Base-by-base conservation (phyloP, 1,140 invertebrate genomes). In the Pseudachorutes palmiensis region DNA sequence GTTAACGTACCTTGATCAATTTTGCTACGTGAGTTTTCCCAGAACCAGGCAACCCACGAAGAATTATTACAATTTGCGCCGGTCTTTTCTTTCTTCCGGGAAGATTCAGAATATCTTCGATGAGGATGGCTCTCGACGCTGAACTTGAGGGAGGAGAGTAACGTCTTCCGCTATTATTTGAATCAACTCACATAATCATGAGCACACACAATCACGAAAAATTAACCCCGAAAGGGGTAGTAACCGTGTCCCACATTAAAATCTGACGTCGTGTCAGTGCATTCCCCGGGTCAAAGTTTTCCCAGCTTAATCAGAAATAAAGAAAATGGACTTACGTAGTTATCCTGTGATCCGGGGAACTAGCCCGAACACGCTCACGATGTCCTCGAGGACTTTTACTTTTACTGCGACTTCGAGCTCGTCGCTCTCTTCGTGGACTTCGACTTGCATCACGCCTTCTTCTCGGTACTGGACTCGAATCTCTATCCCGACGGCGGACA, bases 11-110 rank as follows among this genome's bases (percentile, higher is more conserved):
- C 85, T 92, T 90, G 51, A 94, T 89, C 32, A 92, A 79, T 81
- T 91, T 92, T 2, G 90, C 89, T 72, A 92, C 82, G 79, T 87
- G 88, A 31, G 89, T 90, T 81, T 94, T 94, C 55, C 92, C 92
- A 78, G 90, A 90, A 1, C 93, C 92, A 22, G 92, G 92, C 60
- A 88, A 85, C 67, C 94, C 94, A 78, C 94, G 80, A 16, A 98
- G 78, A 73, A 98, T 91, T 62, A 97, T 88, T 28, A 89, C 89
- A 70, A 97, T 88, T 77, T 91, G 87, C 28, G 83, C 80, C 57
- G 92, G 91, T 75, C 92, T 81, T 70, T 83, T 86, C 71, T 83
- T 83, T 70, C 88, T 82, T 57, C 86, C 91, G 57, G 88, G 91
- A 58, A 78, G 76, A 71, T 82, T 85, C 66, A 97, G 77, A 28